Percentiles rank a stretch among this genome's conserved stretches.
phyloP scores from a whole-genome alignment of 2,888 invertebrate genomes.

The Scotopteryx bipunctaria region DNA sequence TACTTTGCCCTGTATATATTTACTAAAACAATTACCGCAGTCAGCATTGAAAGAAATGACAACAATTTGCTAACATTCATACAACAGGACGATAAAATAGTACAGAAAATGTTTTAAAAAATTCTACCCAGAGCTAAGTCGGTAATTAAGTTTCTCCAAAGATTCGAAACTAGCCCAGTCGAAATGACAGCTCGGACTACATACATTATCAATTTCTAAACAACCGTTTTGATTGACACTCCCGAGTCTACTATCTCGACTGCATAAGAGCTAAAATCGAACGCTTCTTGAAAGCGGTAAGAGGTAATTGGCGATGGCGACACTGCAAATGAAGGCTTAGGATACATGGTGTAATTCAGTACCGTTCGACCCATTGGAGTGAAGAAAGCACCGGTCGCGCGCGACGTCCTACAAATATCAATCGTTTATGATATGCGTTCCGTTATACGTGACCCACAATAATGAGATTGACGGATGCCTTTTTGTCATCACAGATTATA shows the following conservation, averaged over 20 bases:
- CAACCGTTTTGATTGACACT: slow-evolving; percentile 45
- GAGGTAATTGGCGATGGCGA: slow-evolving; percentile 70
- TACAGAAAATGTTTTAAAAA: slow-evolving; percentile 7
- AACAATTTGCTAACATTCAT: too few species aligned
- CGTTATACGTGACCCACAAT: slow-evolving; percentile 49
- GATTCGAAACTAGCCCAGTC: slow-evolving; percentile 51
- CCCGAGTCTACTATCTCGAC: slow-evolving; percentile 18
- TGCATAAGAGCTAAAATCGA: slow-evolving; percentile 25
- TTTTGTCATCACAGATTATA: background rate
- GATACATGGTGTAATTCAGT: slow-evolving; percentile 73
- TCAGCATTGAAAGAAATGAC: too few species aligned
- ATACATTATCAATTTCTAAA: slow-evolving; percentile 68
- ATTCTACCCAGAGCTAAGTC: slow-evolving; percentile 2
- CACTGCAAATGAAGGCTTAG: slow-evolving; percentile 74
- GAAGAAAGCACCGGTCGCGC: slow-evolving; percentile 76
- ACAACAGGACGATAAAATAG: too few species aligned
- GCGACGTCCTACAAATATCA: slow-evolving; percentile 77
- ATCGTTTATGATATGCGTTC: slow-evolving; percentile 73
- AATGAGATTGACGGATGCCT: slow-evolving; percentile 46
- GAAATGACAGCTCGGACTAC: slow-evolving; percentile 53
- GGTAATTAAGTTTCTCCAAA: slow-evolving; percentile 64
- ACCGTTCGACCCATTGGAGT: slow-evolving; percentile 78
- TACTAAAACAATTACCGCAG: too few species aligned
- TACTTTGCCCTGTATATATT: too few species aligned
- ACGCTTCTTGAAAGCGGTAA: slow-evolving; percentile 31